phyloP scores from a whole-genome alignment of 2,888 invertebrate species.

The Yponomeuta plumbellus region DNA sequence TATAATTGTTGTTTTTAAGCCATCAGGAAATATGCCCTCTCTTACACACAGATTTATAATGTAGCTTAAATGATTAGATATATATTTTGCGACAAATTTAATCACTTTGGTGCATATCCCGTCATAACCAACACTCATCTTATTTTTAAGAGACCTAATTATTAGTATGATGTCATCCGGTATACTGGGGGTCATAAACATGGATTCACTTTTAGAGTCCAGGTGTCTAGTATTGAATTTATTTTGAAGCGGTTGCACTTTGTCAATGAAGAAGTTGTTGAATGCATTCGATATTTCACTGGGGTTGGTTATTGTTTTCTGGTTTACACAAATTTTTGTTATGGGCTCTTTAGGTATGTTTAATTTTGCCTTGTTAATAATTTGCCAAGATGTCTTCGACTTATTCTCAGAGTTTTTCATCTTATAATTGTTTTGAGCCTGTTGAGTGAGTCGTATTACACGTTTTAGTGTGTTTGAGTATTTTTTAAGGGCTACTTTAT shows the following conservation, averaged over 20 bases:
- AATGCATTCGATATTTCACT: constrained; percentile 12
- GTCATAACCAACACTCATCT: neutral
- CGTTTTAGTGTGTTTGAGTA: constrained; percentile 5
- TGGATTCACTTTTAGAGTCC: neutral
- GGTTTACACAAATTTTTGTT: neutral
- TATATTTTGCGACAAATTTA: neutral
- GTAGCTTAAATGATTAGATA: constrained; percentile 5
- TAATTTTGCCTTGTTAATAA: neutral
- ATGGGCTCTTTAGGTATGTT: constrained; percentile 11
- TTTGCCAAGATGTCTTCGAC: constrained; percentile 6
- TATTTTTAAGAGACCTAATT: neutral
- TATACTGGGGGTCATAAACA: constrained; percentile 5
- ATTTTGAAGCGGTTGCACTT: neutral
- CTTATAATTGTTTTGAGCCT: constrained; percentile 7
- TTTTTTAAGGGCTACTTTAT: neutral
- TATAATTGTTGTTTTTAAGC: constrained; percentile 16
- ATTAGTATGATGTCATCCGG: neutral
- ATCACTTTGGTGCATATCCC: neutral
- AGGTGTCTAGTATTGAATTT: neutral
- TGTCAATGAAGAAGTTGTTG: constrained; percentile 13
- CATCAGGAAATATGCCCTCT: constrained; percentile 15
- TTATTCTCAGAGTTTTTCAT: neutral
- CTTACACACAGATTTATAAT: constrained; percentile 14
- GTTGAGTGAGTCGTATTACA: neutral
- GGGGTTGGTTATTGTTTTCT: neutral